Evolutionary conservation across 1,140 invertebrate genomes (phyloP).

Genomic region (Saccostrea cuccullata): DNA sequence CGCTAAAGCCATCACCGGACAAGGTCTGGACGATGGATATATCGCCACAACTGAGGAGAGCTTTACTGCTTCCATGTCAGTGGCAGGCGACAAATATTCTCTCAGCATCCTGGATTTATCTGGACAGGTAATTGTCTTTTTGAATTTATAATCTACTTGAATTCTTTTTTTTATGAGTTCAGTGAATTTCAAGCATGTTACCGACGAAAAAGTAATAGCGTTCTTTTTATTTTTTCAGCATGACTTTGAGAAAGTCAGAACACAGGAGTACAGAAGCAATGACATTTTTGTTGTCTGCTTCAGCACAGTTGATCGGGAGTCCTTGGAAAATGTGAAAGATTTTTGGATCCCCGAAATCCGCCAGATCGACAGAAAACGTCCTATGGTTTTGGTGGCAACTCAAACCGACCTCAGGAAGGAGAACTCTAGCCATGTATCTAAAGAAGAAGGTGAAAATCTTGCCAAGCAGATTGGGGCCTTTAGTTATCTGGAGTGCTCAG

Average conservation of each 20-base stretch:
- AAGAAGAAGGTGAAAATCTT: conserved; percentile 87
- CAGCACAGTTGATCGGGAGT: conserved; percentile 97
- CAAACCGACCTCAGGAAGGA: conserved; percentile 66
- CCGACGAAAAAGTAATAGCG: background rate
- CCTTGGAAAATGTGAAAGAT: conserved; percentile 97
- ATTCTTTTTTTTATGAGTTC: too few species aligned
- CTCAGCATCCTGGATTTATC: conserved; percentile 72
- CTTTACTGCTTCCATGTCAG: conserved; percentile 67
- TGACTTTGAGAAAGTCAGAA: conserved; percentile 92
- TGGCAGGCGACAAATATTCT: conserved; percentile 67
- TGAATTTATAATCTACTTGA: conserved; percentile 8
- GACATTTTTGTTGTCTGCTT: conserved; percentile 99
- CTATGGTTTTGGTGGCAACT: conserved; percentile 87
- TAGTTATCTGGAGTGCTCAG: conserved; percentile 92
- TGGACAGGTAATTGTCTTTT: conserved; percentile 64
- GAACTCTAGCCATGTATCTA: conserved; percentile 79
- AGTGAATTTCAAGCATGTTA: background rate
- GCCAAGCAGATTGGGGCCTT: conserved; percentile 77
- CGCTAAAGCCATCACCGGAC: conserved; percentile 48
- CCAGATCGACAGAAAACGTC: conserved; percentile 81
- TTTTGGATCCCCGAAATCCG: conserved; percentile 85
- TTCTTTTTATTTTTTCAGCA: conserved; percentile 53
- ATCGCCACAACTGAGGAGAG: conserved; percentile 42
- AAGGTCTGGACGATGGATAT: conserved; percentile 41
- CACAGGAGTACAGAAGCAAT: conserved; percentile 96